Evolutionary conservation across 1,140 invertebrate species (phyloP).

Genomic region (Neodiprion fabricii): DNA sequence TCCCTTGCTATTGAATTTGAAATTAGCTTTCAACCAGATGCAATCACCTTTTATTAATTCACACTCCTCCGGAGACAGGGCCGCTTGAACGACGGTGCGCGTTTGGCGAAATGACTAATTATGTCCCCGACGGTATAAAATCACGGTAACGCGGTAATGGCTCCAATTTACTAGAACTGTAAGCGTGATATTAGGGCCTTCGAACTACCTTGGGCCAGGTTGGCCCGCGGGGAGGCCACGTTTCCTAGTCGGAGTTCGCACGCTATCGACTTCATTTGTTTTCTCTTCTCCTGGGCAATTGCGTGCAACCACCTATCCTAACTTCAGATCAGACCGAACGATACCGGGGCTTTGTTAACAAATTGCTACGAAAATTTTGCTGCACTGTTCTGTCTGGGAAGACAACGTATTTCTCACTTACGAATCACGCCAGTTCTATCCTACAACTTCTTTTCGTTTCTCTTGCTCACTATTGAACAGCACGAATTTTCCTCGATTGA

Average conservation of each 20-base stretch:
- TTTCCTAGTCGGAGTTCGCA: background rate
- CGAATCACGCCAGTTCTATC: background rate
- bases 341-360: background rate
- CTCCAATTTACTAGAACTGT: background rate
- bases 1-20: background rate
- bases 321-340: background rate
- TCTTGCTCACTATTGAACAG: too few relatives aligned
- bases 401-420: background rate
- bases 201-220: too few relatives aligned
- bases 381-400: too few relatives aligned
- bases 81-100: too few relatives aligned
- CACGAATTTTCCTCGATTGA: too few relatives aligned
- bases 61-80: background rate
- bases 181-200: background rate
- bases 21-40: slow-evolving; percentile 5
- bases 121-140: background rate
- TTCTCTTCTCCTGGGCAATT: background rate
- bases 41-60: slow-evolving; percentile 1
- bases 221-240: too few relatives aligned
- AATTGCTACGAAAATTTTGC: background rate
- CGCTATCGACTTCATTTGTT: background rate
- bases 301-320: background rate
- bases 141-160: slow-evolving; percentile 4
- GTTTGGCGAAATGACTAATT: background rate
- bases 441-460: too few relatives aligned